Base-by-base conservation (phyloP, 2,113 vertebrate genomes). In the Poecile atricapillus region DNA sequence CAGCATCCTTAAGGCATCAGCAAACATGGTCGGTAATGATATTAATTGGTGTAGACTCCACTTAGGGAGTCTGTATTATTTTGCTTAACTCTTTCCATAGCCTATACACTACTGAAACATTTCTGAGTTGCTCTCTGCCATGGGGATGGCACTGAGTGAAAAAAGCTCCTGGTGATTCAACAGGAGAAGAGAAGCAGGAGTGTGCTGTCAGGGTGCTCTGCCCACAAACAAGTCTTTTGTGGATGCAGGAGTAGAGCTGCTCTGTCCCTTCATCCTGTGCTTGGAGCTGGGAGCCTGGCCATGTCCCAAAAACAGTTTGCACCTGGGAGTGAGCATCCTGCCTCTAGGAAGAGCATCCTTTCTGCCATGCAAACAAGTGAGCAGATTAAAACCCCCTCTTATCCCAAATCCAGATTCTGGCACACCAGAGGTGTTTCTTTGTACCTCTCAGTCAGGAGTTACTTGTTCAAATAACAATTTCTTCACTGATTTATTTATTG, bases 11-110 rank as follows among this genome's bases (percentile, higher is more conserved):
- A n/a, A 49, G 5, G 1, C 28, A 4, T n/a, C 47, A 41, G 21
- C 41, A 56, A 1, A 17, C 1, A 2, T 10, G 5, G 68, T n/a
- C n/a, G 5, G 17, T 37, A 33, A 43, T 7, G 10, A 3, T 8
- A 25, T 13, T 3, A 43, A 20, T 10, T 74, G 74, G 21, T 27
- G 39, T 14, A 18, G 64, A 10, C 15, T 35, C 21, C 2, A 1
- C n/a, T 49, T 30, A 22, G 46, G 49, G 30, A 35, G 24, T 24
- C 4, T 10, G 39, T 62, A 3, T 33, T 27, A 18, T 44, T 78
- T 74, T 62, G 7, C 18, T 49, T 39, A 31, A n/a, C 20, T n/a
- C 10, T 39, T 82, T n/a, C 43, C 3, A 0, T 63, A 5, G 18
- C 39, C 67, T 16, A 1, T 9, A 31, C 1, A 3, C 37, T 49